Base-by-base conservation (phyloP, 2,113 vertebrate genomes). In the Trogon melanurus region DNA sequence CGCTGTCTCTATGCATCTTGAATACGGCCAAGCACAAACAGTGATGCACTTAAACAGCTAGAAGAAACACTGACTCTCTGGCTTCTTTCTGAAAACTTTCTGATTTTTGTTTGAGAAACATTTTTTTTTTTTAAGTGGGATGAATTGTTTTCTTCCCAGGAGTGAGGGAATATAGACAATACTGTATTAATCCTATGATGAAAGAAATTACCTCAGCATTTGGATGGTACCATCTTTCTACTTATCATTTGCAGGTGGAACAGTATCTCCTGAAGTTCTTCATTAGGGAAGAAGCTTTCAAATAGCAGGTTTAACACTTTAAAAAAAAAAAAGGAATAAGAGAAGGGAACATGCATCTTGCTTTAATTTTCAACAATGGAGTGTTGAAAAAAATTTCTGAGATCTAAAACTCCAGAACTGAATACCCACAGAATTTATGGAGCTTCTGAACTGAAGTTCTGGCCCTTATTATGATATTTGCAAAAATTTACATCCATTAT, bases 261-360 rank as follows among this genome's bases (percentile, higher is more conserved):
- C 1, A 5, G 9, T 48, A 21, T 26, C 65, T 86, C 56, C 61
- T 5, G 0, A 67, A 79, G 54, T 79, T 91, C 75, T 41, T 72
- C 41, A 20, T 45, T 48, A 75, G 18, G 36, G 78, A 81, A 89
- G 66, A 91, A 85, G 53, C 88, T 91, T 89, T 88, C 57, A 89
- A 86, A 74, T 36, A 82, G 41, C 88, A 91, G 90, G 72, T 88
- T 88, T 86, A 89, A 95, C 72, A 81, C 48, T 75, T 81, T 64
- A n/a, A 78, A 72, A 65, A 54, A 82, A 83, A 81, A 57, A 16
- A 13, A 73, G n/a, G 82, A 85, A 19, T 61, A 89, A 93, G 85
- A 91, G 44, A 88, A 88, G 60, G 83, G 67, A 96, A 85, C 96
- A 95, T 97, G 95, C 93, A 94, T 64, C 75, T 96, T 93, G 91